Conservation (phyloP, 64 coral and sea anemone species). For the Pocillopora damicornis region DNA sequence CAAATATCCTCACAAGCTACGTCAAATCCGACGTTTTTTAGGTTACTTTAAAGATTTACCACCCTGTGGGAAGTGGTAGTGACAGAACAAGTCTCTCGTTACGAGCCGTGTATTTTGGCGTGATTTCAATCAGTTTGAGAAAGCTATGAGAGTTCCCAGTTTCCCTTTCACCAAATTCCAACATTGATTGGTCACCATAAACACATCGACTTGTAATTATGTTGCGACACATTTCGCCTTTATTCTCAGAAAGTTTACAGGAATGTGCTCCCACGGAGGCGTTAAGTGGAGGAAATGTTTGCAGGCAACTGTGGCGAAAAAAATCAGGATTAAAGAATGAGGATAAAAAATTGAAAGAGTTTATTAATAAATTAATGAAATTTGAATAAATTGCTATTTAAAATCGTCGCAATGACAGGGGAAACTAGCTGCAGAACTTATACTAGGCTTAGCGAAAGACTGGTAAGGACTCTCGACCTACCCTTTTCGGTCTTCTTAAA, state of each 20-base stretch:
- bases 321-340: too few relatives aligned
- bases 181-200: neutral
- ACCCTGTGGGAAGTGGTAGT: neutral
- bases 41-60: neutral
- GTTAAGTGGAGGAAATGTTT: neutral
- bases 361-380: too few relatives aligned
- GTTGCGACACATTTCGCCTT: neutral
- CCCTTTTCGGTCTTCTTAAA: too few relatives aligned
- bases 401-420: too few relatives aligned
- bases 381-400: too few relatives aligned
- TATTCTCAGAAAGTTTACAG: neutral
- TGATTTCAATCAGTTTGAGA: neutral
- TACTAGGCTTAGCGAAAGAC: too few relatives aligned
- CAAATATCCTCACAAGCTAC: neutral
- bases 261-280: neutral
- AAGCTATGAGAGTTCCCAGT: neutral
- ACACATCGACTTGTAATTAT: neutral
- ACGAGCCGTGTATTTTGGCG: neutral
- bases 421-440: too few relatives aligned
- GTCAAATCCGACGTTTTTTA: neutral
- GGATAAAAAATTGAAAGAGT: too few relatives aligned
- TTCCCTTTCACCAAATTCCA: neutral
- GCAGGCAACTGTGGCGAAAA: neutral
- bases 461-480: too few relatives aligned
- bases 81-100: slow-evolving; percentile 14